Base-by-base conservation (phyloP, 2,113 vertebrate species). In the Myxocyprinus asiaticus region DNA sequence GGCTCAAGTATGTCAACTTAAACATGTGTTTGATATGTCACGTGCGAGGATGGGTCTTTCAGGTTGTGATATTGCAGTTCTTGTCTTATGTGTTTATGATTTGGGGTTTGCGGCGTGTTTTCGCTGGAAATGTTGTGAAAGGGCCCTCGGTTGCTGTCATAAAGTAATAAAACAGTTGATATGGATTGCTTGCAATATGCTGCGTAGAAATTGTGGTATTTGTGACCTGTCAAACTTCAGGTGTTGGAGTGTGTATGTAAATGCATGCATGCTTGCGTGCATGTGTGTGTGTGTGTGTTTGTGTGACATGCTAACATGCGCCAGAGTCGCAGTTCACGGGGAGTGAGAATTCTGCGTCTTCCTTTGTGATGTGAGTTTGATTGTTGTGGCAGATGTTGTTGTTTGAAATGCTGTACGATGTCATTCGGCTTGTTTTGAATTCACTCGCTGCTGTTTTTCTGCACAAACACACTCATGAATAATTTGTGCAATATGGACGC, bases 1-100 rank as follows among this genome's bases (percentile, higher is more conserved):
- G 22, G 22, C 22, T 33, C 96, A 97, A 97, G 97, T 99, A 98
- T 87, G 97, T 98, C 90, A 86, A 79, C 68, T 66, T 47, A 61
- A 83, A 51, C 64, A 33, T 33, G 22, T 33, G 22, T 33, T 33
- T 33, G 22, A 33, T 33, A 3, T 33, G 22, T 75, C 63, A 56
- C 17, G 7, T 10, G 55, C 45, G 55, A 33, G 22, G 22, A 33
- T 3, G 22, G 22, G 22, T 33, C 22, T 56, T n/a, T n/a, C n/a
- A n/a, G 22, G 22, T 1, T 3, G 22, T 1, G 55, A n/a, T n/a
- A 14, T 14, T n/a, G 53, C 53, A 14, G 6, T n/a, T 15, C n/a
- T 14, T 58, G 55, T 15, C 4, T 58, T 7, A 3, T 33, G 22
- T 33, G 22, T 33, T 33, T 33, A 33, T 33, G 22, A 33, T 33